A percentile compares a stretch with the other conserved stretches of the same genome.
phyloP scores from a whole-genome alignment of 1,140 invertebrate species.

The Chrysomallon squamiferum region DNA sequence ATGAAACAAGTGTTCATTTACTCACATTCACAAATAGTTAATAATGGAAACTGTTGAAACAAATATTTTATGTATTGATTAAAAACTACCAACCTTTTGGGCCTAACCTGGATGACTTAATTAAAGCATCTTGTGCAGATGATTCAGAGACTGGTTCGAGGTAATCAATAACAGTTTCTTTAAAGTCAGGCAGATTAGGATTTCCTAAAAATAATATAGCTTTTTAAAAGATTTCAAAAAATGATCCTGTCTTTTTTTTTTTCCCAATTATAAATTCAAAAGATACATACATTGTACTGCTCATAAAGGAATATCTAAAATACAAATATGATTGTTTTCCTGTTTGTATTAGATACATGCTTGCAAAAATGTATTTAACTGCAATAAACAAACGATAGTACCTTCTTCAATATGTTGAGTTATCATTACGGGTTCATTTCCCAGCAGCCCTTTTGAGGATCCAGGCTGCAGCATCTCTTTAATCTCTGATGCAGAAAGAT shows the following conservation, averaged over 20 bases:
- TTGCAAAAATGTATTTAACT: too few species aligned
- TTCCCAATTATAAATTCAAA: neutral
- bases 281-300: neutral
- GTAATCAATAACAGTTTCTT: constrained; percentile 30
- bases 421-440: constrained; percentile 39
- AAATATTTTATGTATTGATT: too few species aligned
- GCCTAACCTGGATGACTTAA: constrained; percentile 57
- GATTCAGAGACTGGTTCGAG: constrained; percentile 35
- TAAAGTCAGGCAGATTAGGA: constrained; percentile 16
- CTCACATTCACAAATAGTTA: too few species aligned
- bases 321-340: too few species aligned
- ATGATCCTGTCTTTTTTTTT: neutral
- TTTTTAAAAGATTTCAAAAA: neutral
- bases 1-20: too few species aligned
- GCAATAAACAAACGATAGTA: too few species aligned
- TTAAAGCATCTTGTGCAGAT: constrained; percentile 50
- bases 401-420: constrained; percentile 34
- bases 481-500: constrained; percentile 40
- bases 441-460: constrained; percentile 28
- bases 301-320: neutral
- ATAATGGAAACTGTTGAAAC: too few species aligned
- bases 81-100: constrained; percentile 35
- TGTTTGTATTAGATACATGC: too few species aligned
- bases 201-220: constrained; percentile 6
- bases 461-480: constrained; percentile 26